Evolutionary conservation across 2,113 vertebrate species (phyloP).

Genomic region (Podarcis raffonei): DNA sequence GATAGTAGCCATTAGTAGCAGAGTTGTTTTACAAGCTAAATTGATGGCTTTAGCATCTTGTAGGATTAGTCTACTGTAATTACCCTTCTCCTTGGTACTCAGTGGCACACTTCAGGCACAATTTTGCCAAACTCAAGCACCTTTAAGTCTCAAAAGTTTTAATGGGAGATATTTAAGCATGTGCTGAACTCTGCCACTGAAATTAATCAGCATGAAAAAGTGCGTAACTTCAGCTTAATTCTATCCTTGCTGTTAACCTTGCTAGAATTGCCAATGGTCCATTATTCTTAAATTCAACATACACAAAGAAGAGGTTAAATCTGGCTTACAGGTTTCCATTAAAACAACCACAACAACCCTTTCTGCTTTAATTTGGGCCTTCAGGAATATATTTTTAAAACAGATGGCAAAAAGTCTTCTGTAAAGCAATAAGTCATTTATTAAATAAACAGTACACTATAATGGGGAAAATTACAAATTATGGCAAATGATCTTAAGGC

Average conservation of each 20-base stretch:
- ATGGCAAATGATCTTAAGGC: constrained; percentile 5
- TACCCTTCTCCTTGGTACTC: constrained; percentile 46
- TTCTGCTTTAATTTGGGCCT: not conserved
- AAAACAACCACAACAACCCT: not conserved
- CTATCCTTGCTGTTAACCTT: constrained; percentile 33
- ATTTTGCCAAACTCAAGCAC: not conserved
- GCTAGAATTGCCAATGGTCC: constrained; percentile 9
- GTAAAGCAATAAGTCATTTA: rapidly evolving
- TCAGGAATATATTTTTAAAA: constrained; percentile 26
- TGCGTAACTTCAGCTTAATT: not conserved
- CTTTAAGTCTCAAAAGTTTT: not conserved
- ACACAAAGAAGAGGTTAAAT: constrained; percentile 15
- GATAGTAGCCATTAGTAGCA: constrained; percentile 26
- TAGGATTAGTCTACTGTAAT: not conserved
- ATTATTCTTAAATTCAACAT: constrained; percentile 30
- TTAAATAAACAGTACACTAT: not conserved
- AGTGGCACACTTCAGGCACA: constrained; percentile 22
- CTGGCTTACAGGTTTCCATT: constrained; percentile 2
- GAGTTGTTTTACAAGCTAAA: constrained; percentile 21
- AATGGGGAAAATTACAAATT: not conserved
- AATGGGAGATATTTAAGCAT: not conserved
- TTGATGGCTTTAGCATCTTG: constrained; percentile 8
- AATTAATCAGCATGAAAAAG: not conserved
- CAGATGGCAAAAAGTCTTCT: constrained; percentile 17
- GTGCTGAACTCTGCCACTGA: not conserved